Conservation (phyloP, 2,888 invertebrate species). For the Dexiosoma caninum region DNA sequence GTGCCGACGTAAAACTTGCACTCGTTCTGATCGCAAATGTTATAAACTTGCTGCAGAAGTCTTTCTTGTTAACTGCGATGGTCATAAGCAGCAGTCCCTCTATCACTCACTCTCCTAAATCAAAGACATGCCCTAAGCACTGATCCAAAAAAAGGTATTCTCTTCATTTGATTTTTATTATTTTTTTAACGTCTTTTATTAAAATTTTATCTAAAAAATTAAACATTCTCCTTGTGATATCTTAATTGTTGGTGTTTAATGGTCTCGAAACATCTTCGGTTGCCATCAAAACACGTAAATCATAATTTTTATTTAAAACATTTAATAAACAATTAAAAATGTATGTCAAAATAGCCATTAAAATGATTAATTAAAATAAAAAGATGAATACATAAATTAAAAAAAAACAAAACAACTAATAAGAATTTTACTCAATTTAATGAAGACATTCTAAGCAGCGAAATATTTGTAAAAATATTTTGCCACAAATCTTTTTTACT, state of each 20-base stretch:
- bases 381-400: constrained; percentile 22
- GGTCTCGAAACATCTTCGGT: neutral
- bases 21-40: too few species aligned
- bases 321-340: constrained; percentile 38
- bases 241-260: neutral
- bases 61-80: too few species aligned
- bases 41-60: too few species aligned
- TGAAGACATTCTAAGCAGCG: neutral
- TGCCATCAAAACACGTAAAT: neutral
- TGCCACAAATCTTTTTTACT: constrained; percentile 1
- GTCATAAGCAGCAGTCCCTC: too few species aligned
- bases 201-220: too few species aligned
- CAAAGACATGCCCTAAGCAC: too few species aligned
- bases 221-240: too few species aligned
- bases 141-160: too few species aligned
- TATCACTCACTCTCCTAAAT: too few species aligned
- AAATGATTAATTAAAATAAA: constrained; percentile 42
- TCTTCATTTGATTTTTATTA: too few species aligned
- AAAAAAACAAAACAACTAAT: constrained; percentile 19
- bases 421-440: constrained; percentile 27
- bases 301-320: constrained; percentile 14
- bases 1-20: too few species aligned
- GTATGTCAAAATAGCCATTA: constrained; percentile 47
- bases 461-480: constrained; percentile 7
- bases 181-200: too few species aligned